Conservation (phyloP, 37 sponge, comb jelly and placozoan species). For the Theonella swinhoei region DNA sequence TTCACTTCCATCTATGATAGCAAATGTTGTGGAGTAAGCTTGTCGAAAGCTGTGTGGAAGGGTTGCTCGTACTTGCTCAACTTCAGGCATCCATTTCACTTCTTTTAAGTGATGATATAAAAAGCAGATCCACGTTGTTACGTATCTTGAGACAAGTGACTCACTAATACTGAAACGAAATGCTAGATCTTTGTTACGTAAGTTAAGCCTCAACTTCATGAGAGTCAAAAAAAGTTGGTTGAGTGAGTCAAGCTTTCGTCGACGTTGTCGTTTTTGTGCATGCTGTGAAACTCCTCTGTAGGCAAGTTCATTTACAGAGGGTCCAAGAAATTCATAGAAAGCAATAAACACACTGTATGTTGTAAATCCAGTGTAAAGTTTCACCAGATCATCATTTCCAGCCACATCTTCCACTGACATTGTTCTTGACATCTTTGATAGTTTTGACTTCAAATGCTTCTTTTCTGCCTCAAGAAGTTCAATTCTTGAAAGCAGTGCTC, state of each 20-base stretch:
- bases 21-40: slow-evolving; percentile 23
- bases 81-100: slow-evolving; percentile 14
- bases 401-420: slow-evolving; percentile 8
- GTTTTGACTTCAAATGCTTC: background rate
- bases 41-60: background rate
- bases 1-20: slow-evolving; percentile 45
- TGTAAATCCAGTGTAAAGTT: slow-evolving; percentile 35
- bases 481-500: slow-evolving; percentile 27
- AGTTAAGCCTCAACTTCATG: background rate
- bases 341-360: slow-evolving; percentile 20
- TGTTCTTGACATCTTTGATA: background rate
- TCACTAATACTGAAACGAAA: slow-evolving; percentile 3
- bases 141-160: slow-evolving; percentile 6
- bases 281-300: slow-evolving; percentile 1
- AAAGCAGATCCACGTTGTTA: slow-evolving; percentile 20
- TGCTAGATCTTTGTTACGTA: slow-evolving; percentile 6
- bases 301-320: slow-evolving; percentile 8
- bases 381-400: slow-evolving; percentile 14
- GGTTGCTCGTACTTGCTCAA: slow-evolving; percentile 10
- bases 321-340: slow-evolving; percentile 41
- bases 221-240: slow-evolving; percentile 6
- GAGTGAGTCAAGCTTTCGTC: background rate
- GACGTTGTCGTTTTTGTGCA: background rate
- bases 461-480: slow-evolving; percentile 29
- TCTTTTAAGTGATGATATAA: slow-evolving; percentile 24